phyloP scores from a whole-genome alignment of 1,140 invertebrate species.

The Conopomorpha cramerella region DNA sequence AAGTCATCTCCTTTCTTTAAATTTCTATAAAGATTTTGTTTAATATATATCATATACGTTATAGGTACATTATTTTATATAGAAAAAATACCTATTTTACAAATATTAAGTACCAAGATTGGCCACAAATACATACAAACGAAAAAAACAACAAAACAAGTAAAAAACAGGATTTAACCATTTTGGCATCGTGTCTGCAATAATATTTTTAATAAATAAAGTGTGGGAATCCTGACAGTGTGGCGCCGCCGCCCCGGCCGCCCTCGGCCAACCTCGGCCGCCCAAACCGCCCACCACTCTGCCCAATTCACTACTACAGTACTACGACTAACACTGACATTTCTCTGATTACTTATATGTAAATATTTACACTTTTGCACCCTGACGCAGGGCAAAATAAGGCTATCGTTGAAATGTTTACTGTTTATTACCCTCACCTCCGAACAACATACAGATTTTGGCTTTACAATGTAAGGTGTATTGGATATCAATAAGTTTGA shows the following conservation, averaged over 20 bases:
- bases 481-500: too few species aligned
- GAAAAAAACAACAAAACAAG: conserved; percentile 57
- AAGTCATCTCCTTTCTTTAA: conserved; percentile 36
- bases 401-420: too few species aligned
- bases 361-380: too few species aligned
- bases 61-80: conserved; percentile 55
- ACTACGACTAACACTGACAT: too few species aligned
- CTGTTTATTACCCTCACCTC: too few species aligned
- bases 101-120: conserved; percentile 55
- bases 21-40: conserved; percentile 50
- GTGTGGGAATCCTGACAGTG: conserved; percentile 19
- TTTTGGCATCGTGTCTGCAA: conserved; percentile 55
- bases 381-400: too few species aligned
- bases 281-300: too few species aligned
- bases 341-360: too few species aligned
- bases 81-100: conserved; percentile 56
- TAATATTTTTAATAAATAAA: conserved; percentile 48
- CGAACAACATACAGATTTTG: too few species aligned
- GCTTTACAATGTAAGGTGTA: too few species aligned
- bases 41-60: conserved; percentile 51
- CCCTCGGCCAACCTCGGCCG: too few species aligned
- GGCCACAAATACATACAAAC: conserved; percentile 58
- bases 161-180: conserved; percentile 58
- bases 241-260: conserved; percentile 1
- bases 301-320: too few species aligned